A percentile compares a stretch with the other conserved stretches of the same genome.
These are phyloP conservation scores for Globia sparganii DNA, from an alignment of 2,888 invertebrate species.

Conservation along the genomic window DNA sequence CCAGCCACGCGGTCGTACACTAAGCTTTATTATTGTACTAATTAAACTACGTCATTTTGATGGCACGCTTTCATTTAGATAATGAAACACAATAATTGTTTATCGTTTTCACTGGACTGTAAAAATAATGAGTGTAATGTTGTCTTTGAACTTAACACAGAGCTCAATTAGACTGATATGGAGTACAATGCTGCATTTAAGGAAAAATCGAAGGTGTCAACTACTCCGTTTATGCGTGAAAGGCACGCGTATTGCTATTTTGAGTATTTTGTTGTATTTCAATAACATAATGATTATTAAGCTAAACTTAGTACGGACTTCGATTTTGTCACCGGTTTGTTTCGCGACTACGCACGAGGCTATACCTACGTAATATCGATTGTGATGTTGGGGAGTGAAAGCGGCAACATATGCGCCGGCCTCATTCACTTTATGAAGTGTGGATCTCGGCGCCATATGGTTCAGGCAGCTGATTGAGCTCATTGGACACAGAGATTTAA, in stretches of 20 bases:
- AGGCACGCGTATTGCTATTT: constrained; percentile 21
- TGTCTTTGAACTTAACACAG: constrained; percentile 45
- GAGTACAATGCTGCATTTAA: constrained; percentile 46
- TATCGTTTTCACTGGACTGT: constrained; percentile 37
- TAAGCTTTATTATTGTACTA: constrained; percentile 70
- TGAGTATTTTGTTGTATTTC: constrained; percentile 12
- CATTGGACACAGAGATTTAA: constrained; percentile 64
- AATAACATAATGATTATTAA: constrained; percentile 21
- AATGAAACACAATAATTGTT: constrained; percentile 37
- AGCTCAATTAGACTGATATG: constrained; percentile 37
- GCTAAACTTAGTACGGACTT: constrained; percentile 33
- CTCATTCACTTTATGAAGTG: constrained; percentile 88
- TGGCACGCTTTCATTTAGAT: constrained; percentile 59
- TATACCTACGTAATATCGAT: constrained; percentile 79
- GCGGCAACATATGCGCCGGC: constrained; percentile 87
- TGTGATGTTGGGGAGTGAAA: constrained; percentile 88
- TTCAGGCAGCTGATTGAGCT: constrained; percentile 85
- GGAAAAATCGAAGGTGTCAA: constrained; percentile 39
- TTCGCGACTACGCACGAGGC: constrained; percentile 57
- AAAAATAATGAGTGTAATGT: constrained; percentile 38
- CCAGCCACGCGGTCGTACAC: constrained; percentile 70
- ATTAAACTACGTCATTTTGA: constrained; percentile 70
- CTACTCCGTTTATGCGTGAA: constrained; percentile 11
- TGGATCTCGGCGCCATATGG: constrained; percentile 88
- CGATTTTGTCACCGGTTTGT: constrained; percentile 59